phyloP scores from a whole-genome alignment of 2,888 invertebrate species.

The Rutpela maculata region DNA sequence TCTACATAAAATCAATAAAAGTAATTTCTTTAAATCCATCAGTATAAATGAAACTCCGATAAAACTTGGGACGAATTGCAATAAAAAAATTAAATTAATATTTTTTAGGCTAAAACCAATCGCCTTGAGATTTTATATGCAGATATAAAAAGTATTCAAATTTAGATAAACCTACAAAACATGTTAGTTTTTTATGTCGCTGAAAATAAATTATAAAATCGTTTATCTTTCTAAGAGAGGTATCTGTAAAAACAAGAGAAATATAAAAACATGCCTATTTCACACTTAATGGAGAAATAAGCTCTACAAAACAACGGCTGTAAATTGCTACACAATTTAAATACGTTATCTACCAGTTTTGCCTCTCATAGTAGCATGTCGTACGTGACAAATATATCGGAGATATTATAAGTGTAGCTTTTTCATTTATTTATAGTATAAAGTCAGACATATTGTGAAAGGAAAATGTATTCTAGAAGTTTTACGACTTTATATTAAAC shows the following conservation, averaged over 20 bases:
- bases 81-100: conserved; percentile 1
- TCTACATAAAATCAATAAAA: neutral
- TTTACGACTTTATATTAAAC: no score
- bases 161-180: conserved; percentile 10
- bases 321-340: conserved; percentile 41
- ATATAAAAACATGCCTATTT: conserved; percentile 39
- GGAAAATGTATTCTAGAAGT: neutral
- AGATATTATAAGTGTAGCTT: neutral
- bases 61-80: neutral
- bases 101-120: neutral
- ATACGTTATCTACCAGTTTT: conserved; percentile 26
- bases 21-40: neutral
- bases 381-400: conserved; percentile 9
- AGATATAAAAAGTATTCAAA: conserved; percentile 4
- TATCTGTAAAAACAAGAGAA: conserved; percentile 31
- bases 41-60: neutral
- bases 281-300: conserved; percentile 43
- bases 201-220: conserved; percentile 41
- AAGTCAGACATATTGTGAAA: neutral
- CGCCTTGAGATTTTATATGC: neutral
- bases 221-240: conserved; percentile 36
- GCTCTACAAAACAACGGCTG: conserved; percentile 26
- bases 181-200: conserved; percentile 13
- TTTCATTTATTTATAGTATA: neutral
- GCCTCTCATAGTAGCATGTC: neutral